phyloP scores from a whole-genome alignment of 2,797 vertebrate genomes.

The Gallirallus australis region DNA sequence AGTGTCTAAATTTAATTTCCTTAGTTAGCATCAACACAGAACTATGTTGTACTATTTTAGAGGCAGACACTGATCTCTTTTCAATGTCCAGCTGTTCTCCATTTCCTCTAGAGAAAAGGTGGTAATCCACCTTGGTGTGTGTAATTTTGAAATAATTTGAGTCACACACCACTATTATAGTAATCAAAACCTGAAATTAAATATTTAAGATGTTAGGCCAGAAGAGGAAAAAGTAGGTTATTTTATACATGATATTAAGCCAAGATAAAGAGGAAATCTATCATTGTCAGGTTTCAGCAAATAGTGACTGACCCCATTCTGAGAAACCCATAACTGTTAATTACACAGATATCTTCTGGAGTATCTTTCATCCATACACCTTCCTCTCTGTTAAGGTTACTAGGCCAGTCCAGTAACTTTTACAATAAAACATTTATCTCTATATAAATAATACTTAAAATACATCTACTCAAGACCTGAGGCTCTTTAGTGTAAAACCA shows the following conservation, averaged over 20 bases:
- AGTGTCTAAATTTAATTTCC: constrained; percentile 1
- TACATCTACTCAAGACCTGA: not conserved
- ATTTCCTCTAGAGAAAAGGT: not conserved
- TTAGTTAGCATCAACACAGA: not conserved
- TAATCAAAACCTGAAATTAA: not conserved
- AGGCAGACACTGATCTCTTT: not conserved
- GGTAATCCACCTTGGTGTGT: not conserved
- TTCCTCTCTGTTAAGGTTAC: not conserved
- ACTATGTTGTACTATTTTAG: not conserved
- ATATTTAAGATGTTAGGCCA: not conserved
- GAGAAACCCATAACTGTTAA: not conserved
- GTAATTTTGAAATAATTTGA: not conserved
- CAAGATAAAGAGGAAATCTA: not conserved
- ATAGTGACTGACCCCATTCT: not conserved
- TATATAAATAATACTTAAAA: not conserved
- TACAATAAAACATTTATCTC: not conserved
- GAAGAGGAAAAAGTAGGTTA: not conserved
- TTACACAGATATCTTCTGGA: not conserved
- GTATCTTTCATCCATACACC: not conserved
- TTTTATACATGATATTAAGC: not conserved
- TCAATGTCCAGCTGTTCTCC: not conserved
- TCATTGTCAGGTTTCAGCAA: not conserved
- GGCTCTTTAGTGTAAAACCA: not conserved
- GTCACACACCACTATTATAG: not conserved
- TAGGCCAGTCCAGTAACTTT: not conserved